Evolutionary conservation across 2,888 invertebrate genomes (phyloP).

Genomic region (Apeira syringaria): DNA sequence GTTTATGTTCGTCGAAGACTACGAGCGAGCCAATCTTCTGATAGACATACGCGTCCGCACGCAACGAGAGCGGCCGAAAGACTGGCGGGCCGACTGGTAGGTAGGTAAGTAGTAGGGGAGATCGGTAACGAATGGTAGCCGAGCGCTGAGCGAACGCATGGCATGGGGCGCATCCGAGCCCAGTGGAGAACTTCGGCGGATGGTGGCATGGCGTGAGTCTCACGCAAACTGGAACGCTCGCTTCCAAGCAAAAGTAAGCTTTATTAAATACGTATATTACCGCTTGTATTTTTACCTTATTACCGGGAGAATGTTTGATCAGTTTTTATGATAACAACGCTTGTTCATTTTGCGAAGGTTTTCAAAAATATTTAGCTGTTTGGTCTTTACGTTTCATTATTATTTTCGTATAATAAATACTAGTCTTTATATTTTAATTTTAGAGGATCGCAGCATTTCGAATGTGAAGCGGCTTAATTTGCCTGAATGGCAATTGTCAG

Average conservation of each 20-base stretch:
- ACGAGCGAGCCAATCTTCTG: slow-evolving; percentile 46
- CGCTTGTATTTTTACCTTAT: slow-evolving; percentile 27
- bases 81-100: slow-evolving; percentile 66
- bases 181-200: slow-evolving; percentile 36
- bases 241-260: slow-evolving; percentile 46
- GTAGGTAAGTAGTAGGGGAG: slow-evolving; percentile 39
- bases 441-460: too few species aligned
- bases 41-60: slow-evolving; percentile 41
- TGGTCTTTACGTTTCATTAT: too few species aligned
- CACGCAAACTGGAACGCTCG: slow-evolving; percentile 38
- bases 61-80: slow-evolving; percentile 58
- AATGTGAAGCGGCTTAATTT: too few species aligned
- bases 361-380: slow-evolving; percentile 16
- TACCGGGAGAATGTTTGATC: slow-evolving; percentile 22
- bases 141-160: slow-evolving; percentile 57
- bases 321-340: slow-evolving; percentile 17
- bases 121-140: slow-evolving; percentile 54
- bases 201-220: slow-evolving; percentile 41
- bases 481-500: too few species aligned
- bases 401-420: too few species aligned
- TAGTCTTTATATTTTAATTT: too few species aligned
- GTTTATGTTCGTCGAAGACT: slow-evolving; percentile 64
- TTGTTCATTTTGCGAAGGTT: slow-evolving; percentile 17
- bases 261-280: slow-evolving; percentile 45
- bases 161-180: slow-evolving; percentile 58